A percentile compares a stretch with the other conserved stretches of the same genome.
Evolutionary conservation across 2,888 invertebrate genomes (phyloP).

Genomic region (Erannis defoliaria): DNA sequence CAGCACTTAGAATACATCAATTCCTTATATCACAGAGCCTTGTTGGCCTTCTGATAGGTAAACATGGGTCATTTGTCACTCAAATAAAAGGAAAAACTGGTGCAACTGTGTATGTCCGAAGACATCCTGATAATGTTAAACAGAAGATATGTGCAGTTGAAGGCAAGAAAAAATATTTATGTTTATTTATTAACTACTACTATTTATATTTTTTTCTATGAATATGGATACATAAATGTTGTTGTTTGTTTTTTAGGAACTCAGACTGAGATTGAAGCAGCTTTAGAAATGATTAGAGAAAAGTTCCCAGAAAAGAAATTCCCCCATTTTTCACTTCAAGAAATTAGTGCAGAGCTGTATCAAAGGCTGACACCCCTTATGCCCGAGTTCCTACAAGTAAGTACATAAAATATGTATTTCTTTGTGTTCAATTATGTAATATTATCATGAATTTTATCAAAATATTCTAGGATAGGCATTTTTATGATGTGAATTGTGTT

Average conservation of each 20-base stretch:
- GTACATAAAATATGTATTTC: constrained; percentile 44
- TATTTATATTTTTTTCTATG: background rate
- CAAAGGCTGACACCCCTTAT: constrained; percentile 80
- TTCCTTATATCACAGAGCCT: constrained; percentile 91
- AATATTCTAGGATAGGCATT: constrained; percentile 11
- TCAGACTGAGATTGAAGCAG: constrained; percentile 92
- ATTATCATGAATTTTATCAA: background rate
- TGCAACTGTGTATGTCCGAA: constrained; percentile 92
- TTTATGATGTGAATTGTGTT: constrained; percentile 22
- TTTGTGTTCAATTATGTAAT: background rate
- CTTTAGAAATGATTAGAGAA: constrained; percentile 93
- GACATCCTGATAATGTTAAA: constrained; percentile 91
- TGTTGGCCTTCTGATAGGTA: constrained; percentile 96
- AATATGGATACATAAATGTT: background rate
- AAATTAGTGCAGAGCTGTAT: constrained; percentile 84
- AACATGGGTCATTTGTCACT: constrained; percentile 93
- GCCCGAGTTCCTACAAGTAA: constrained; percentile 87
- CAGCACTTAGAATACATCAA: constrained; percentile 88
- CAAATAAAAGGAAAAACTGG: constrained; percentile 92
- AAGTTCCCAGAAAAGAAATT: constrained; percentile 94
- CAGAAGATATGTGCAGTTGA: constrained; percentile 94
- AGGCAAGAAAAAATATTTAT: constrained; percentile 79
- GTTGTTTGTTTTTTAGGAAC: constrained; percentile 82
- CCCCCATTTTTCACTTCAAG: constrained; percentile 91
- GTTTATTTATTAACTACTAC: background rate